These are phyloP conservation scores for Drosophila tripunctata DNA, from an alignment of 2,888 invertebrate species.

Conservation along the genomic window DNA sequence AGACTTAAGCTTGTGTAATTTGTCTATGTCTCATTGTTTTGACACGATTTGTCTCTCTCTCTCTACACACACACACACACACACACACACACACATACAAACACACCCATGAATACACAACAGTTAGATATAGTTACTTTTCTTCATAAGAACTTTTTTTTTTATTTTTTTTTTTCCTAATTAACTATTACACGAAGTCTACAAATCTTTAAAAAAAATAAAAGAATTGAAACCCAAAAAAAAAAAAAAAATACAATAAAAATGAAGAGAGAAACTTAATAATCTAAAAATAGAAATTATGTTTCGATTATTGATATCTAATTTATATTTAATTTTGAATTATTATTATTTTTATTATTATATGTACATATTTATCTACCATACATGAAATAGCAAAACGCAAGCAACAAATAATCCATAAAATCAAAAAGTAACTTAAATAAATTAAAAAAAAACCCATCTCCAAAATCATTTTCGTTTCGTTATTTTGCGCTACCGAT, in stretches of 20 bases:
- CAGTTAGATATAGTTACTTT: conserved; percentile 18
- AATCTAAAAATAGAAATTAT: conserved; percentile 17
- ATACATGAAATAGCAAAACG: conserved; percentile 9
- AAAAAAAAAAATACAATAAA: neutral
- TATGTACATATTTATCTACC: conserved; percentile 42
- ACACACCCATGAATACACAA: conserved; percentile 15
- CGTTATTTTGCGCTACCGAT: neutral
- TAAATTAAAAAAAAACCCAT: neutral
- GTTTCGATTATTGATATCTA: conserved; percentile 23
- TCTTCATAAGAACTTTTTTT: conserved; percentile 32
- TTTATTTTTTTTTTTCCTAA: conserved; percentile 27
- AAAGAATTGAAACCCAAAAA: no score
- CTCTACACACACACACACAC: conserved; percentile 1
- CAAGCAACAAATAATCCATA: conserved; percentile 29
- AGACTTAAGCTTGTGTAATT: neutral
- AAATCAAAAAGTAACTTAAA: conserved; percentile 20
- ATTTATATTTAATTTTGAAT: conserved; percentile 51
- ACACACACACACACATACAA: neutral
- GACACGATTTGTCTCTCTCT: conserved; percentile 2
- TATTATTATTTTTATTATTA: conserved; percentile 40
- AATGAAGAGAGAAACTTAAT: neutral
- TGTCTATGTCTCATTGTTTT: no score
- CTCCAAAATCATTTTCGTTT: neutral
- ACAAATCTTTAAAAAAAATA: conserved; percentile 9
- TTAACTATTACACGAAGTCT: conserved; percentile 15